Percentiles rank a stretch among this genome's conserved stretches.
phyloP scores from a whole-genome alignment of 2,113 vertebrate species.

The Lepidiolamprologus cunningtoni region DNA sequence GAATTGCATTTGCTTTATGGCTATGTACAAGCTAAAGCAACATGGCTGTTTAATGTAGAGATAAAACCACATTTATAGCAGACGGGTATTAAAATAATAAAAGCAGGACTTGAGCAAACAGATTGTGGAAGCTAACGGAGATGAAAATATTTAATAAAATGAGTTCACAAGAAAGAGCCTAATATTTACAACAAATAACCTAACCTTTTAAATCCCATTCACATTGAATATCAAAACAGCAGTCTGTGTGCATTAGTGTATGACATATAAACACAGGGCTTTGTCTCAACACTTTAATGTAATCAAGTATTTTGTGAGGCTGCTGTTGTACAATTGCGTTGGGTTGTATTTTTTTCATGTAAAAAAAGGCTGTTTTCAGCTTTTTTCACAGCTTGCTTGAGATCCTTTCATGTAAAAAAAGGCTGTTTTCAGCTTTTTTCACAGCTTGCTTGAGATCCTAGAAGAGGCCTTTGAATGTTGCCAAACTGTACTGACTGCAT shows the following conservation, averaged over 20 bases:
- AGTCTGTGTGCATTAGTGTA: not conserved
- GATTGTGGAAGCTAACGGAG: not conserved
- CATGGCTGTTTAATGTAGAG: not conserved
- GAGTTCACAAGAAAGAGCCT: not conserved
- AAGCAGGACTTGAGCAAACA: not conserved
- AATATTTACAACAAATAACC: not conserved
- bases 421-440: not conserved
- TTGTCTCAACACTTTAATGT: not conserved
- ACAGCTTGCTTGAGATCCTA: not conserved
- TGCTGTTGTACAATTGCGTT: not conserved
- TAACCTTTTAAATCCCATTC: not conserved
- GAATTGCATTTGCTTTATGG: not conserved
- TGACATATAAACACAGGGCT: not conserved
- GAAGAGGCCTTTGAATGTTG: not conserved
- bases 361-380: not conserved
- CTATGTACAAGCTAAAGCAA: not conserved
- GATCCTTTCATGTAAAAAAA: not conserved
- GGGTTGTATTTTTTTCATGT: not conserved
- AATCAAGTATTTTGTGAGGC: not conserved
- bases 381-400: not conserved
- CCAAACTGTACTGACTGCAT: not conserved
- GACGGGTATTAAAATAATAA: not conserved
- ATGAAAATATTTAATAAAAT: not conserved
- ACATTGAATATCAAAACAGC: not conserved
- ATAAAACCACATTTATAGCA: not conserved